These are phyloP conservation scores for Bombus picipes DNA, from an alignment of 1,140 invertebrate genomes.

Conservation along the genomic window DNA sequence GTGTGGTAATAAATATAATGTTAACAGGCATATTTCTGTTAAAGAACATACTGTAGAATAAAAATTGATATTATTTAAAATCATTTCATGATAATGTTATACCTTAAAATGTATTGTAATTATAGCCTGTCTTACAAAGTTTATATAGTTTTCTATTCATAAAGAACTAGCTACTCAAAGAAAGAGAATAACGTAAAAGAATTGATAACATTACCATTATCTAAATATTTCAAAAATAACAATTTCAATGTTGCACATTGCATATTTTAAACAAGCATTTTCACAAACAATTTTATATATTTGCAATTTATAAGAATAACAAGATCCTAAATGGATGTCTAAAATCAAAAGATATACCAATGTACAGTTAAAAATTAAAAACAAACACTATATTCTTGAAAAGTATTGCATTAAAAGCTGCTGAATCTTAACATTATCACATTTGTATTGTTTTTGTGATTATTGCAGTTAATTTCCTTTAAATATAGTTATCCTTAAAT, in stretches of 20 bases:
- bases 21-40: conserved; percentile 40
- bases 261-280: conserved; percentile 7
- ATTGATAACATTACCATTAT: conserved; percentile 36
- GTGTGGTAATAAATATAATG: conserved; percentile 49
- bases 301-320: conserved; percentile 6
- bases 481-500: conserved; percentile 14
- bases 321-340: not conserved
- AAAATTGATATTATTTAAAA: conserved; percentile 19
- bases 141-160: conserved; percentile 20
- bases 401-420: conserved; percentile 67
- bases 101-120: not conserved
- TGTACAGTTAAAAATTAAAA: conserved; percentile 35
- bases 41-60: conserved; percentile 17
- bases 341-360: conserved; percentile 30
- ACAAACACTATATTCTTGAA: conserved; percentile 19
- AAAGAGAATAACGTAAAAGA: not conserved
- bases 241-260: not conserved
- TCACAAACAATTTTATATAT: conserved; percentile 46
- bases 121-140: conserved; percentile 17
- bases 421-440: conserved; percentile 23
- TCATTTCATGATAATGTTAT: conserved; percentile 10
- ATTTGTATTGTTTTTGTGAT: not conserved
- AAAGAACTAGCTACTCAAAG: conserved; percentile 15
- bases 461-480: conserved; percentile 11
- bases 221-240: conserved; percentile 31